Percentiles rank a stretch among this genome's conserved stretches.
phyloP scores from a whole-genome alignment of 2,888 invertebrate genomes.

The Hydrotaea cyrtoneurina region DNA sequence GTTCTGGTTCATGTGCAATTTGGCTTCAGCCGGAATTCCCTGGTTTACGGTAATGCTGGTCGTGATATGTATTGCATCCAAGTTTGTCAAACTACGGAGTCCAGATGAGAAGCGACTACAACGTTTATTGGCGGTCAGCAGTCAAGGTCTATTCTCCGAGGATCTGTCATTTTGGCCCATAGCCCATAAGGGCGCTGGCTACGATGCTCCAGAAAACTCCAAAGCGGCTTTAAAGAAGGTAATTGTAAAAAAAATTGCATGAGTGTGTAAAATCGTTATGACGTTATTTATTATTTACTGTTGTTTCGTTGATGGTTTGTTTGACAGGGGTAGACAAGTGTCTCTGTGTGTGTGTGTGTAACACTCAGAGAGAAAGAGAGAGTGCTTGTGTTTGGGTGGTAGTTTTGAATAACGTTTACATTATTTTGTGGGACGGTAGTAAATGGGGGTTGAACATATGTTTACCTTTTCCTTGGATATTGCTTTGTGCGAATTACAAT shows the following conservation, averaged over 20 bases:
- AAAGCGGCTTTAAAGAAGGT: slow-evolving; percentile 80
- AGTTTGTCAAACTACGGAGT: slow-evolving; percentile 79
- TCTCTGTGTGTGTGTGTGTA: slow-evolving; percentile 16
- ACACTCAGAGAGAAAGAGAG: not conserved
- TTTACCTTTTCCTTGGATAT: slow-evolving; percentile 35
- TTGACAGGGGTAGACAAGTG: slow-evolving; percentile 46
- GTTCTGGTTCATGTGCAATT: slow-evolving; percentile 79
- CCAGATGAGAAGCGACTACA: slow-evolving; percentile 78
- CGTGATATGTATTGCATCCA: slow-evolving; percentile 78
- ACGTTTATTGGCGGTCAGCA: slow-evolving; percentile 74
- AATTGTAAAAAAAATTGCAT: slow-evolving; percentile 46
- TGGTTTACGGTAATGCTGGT: slow-evolving; percentile 79
- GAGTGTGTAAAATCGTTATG: slow-evolving; percentile 29
- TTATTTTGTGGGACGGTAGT: not conserved
- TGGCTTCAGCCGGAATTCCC: slow-evolving; percentile 78
- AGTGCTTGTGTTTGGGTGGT: slow-evolving; percentile 55
- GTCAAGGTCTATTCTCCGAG: slow-evolving; percentile 71
- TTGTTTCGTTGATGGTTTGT: not conserved
- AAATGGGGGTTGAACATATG: slow-evolving; percentile 63
- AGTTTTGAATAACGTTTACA: slow-evolving; percentile 54
- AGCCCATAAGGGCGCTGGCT: slow-evolving; percentile 79
- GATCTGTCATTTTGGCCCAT: slow-evolving; percentile 80
- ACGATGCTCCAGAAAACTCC: slow-evolving; percentile 80
- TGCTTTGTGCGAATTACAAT: not conserved
- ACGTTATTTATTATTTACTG: slow-evolving; percentile 62